Evolutionary conservation across 1,140 invertebrate genomes (phyloP), one percentile per base, ranked within the genome.

Genomic region (Parasteatoda tepidariorum): DNA sequence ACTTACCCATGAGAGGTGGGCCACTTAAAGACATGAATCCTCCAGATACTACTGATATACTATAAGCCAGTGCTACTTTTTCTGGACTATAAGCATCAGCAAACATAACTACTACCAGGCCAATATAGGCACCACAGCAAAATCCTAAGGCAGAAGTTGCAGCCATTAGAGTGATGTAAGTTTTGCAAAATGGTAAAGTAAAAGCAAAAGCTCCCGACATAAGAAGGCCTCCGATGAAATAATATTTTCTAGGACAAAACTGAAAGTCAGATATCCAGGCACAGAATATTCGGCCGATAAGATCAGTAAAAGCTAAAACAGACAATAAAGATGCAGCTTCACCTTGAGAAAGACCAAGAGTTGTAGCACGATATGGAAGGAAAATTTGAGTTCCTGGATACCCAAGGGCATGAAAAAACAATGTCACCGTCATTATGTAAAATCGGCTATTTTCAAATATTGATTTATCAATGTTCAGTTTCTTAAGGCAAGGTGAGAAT

Each of bases 201-300:
- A 83, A 71, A 9, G 78, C 84, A 67, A 85, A 74, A 18, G 85
- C 55, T 13, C 85, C 84, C 6, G 85, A 85, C 66, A 84, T 70
- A n/a, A 85, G 61, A 64, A 85, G 83, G 1, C 85, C 85, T 15
- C 62, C 79, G 34, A 85, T 85, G 31, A 78, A 85, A 68, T 78
- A 85, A 31, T 85, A 85, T 24, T 85, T 85, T 78, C 85, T 67
- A 30, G 84, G 84, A 64, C 74, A 85, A 11, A 85, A 70, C 22
- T 85, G 70, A 26, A 68, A 85, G 34, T 85, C 85, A 7, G 85
- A 85, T 54, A 85, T 57, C 85, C 85, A 85, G 9, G 85, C 85
- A 76, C 85, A 85, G 4, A 73, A 68, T 24, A 85, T 78, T 28
- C 85, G 41, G 15, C 85, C 85, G 7, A 85, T 71, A 26, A 85